Percentiles rank a stretch among this genome's conserved stretches.
Evolutionary conservation across 2,113 vertebrate genomes (phyloP).

Genomic region (Solenodon paradoxus): DNA sequence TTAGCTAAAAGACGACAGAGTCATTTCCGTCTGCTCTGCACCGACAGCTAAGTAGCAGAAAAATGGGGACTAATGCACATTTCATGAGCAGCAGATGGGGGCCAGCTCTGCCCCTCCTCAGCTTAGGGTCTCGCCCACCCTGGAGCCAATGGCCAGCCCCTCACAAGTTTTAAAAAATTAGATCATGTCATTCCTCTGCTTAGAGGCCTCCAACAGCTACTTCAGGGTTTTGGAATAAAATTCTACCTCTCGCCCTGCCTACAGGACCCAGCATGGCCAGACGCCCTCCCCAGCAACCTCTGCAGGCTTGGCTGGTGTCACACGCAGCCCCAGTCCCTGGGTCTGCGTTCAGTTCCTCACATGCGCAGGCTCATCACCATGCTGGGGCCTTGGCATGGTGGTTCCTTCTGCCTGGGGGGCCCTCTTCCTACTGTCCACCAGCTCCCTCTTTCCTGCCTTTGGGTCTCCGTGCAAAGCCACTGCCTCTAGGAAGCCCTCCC

Average conservation of each 20-base stretch:
- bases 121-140: not conserved
- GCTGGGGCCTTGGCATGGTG: fast-evolving
- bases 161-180: not conserved
- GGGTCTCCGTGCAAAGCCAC: not conserved
- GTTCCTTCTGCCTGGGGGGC: not conserved
- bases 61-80: too few relatives aligned
- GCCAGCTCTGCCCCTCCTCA: not conserved
- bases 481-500: slow-evolving; percentile 32
- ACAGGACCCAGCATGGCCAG: not conserved
- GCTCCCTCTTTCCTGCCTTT: not conserved
- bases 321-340: too few relatives aligned
- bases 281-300: fast-evolving
- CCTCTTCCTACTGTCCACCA: not conserved
- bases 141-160: not conserved
- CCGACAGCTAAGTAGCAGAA: too few relatives aligned
- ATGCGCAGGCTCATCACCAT: fast-evolving
- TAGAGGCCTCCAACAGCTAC: not conserved
- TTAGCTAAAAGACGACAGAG: slow-evolving; percentile 73
- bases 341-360: not conserved
- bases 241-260: fast-evolving
- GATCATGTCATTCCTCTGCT: fast-evolving
- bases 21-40: slow-evolving; percentile 65
- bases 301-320: not conserved
- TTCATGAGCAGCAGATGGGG: slow-evolving; percentile 54
- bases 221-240: not conserved